A percentile compares a stretch with the other conserved stretches of the same genome.
Evolutionary conservation across 1,140 invertebrate genomes (phyloP).

Genomic region (Listronotus oregonensis): DNA sequence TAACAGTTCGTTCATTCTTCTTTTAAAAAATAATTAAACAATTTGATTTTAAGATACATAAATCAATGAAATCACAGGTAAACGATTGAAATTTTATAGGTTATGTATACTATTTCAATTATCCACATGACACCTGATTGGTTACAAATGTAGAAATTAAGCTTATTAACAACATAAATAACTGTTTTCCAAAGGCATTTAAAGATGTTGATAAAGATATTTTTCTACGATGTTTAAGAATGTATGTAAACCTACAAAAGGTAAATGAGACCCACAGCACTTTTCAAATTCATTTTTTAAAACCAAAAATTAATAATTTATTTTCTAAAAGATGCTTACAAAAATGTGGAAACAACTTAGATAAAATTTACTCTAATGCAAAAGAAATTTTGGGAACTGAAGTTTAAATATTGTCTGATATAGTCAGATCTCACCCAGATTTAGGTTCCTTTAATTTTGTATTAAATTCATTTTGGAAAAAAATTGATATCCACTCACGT

Average conservation of each 20-base stretch:
- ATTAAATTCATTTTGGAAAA: slow-evolving; percentile 87
- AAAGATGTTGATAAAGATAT: slow-evolving; percentile 61
- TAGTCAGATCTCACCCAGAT: slow-evolving; percentile 59
- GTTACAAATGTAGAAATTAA: slow-evolving; percentile 60
- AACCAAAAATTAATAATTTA: slow-evolving; percentile 72
- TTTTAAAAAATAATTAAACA: too few species aligned
- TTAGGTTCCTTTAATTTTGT: slow-evolving; percentile 81
- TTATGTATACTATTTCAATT: too few species aligned
- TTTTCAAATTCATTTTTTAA: slow-evolving; percentile 73
- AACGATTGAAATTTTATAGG: too few species aligned
- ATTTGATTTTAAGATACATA: too few species aligned
- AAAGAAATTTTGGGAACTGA: slow-evolving; percentile 72
- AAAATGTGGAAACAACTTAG: slow-evolving; percentile 69
- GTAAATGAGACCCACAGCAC: slow-evolving; percentile 72
- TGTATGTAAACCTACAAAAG: slow-evolving; percentile 70
- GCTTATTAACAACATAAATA: slow-evolving; percentile 64
- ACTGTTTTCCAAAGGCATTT: slow-evolving; percentile 66
- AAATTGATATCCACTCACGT: slow-evolving; percentile 79
- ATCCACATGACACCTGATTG: slow-evolving; percentile 57
- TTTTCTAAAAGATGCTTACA: slow-evolving; percentile 74
- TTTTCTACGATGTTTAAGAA: slow-evolving; percentile 67
- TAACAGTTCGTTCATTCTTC: too few species aligned
- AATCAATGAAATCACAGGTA: too few species aligned
- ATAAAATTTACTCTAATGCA: slow-evolving; percentile 75
- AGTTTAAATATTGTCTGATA: slow-evolving; percentile 65